Base-by-base conservation (phyloP, 1,140 invertebrate genomes). In the Drosophila kikkawai region DNA sequence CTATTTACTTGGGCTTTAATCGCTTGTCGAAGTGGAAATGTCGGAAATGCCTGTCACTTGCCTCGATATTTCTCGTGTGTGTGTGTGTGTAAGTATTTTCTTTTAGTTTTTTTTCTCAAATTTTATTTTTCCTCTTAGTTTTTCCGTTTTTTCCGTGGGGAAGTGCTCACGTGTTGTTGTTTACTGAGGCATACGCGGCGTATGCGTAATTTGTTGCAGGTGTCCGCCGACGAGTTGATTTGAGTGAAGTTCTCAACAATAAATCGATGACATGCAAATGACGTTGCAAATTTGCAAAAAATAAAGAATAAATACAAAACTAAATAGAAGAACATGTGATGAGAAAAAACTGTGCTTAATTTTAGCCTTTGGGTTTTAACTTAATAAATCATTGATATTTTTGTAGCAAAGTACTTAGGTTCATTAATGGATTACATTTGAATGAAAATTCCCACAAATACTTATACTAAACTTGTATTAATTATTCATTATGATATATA, bases 41-140 rank as follows among this genome's bases (percentile, higher is more conserved):
- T 75, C 83, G 83, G 83, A 87, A 88, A 87, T 80, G 73, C 71
- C 84, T 80, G 83, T 88, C 83, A 87, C 82, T 88, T 77, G 75
- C 57, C 15, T 36, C 29, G 44, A 51, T 71, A 47, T 59, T 73
- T 73, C 13, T 34, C 26, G 44, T 19, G 2, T 37, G 34, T 65
- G 32, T 61, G 42, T 57, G 42, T 42, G 50, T 47, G 6, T 53
- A 39, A 41, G 51, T 53, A 47, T 60, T 42, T 70, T 56, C 47
- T 67, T 65, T 45, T 47, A 59, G 34, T 65, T 60, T 56, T 9
- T 11, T 15, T 15, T 48, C 39, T 41, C 3, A 22, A 22, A 39
- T 39, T 11, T 37, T 36, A 13, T 48, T 70, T 32, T 48, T 59
- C 34, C 39, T 63, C 26, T 55, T 34, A 45, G 34, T 65, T 45